Conservation (phyloP, 2,888 invertebrate genomes). For the Tuberolachnus salignus region DNA sequence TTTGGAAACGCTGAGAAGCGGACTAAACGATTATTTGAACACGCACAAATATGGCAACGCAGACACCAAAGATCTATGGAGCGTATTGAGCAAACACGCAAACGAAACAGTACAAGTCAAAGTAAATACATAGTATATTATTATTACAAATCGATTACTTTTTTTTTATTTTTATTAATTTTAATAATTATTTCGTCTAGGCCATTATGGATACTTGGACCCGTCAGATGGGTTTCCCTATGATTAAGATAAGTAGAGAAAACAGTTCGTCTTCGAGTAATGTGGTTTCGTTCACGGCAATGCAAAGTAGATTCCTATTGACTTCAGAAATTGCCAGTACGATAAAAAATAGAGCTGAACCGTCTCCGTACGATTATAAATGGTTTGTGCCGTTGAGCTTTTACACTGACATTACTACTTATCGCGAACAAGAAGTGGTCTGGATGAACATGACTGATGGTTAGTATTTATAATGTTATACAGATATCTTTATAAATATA, state of each 20-base stretch:
- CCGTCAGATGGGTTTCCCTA: constrained; percentile 80
- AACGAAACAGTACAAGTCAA: constrained; percentile 70
- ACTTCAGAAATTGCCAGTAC: constrained; percentile 65
- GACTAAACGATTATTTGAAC: constrained; percentile 73
- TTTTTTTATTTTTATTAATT: not conserved
- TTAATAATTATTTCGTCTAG: constrained; percentile 61
- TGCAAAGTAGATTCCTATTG: constrained; percentile 72
- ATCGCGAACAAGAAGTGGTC: constrained; percentile 65
- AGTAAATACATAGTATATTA: constrained; percentile 65
- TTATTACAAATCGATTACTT: not conserved
- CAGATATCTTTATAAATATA: no score
- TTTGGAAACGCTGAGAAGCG: constrained; percentile 69
- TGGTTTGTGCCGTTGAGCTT: constrained; percentile 84
- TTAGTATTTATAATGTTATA: constrained; percentile 62
- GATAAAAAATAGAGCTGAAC: constrained; percentile 64
- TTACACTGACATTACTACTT: constrained; percentile 66
- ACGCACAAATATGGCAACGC: constrained; percentile 75
- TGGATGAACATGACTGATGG: constrained; percentile 85
- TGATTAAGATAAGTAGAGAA: constrained; percentile 71
- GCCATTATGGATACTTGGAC: constrained; percentile 81
- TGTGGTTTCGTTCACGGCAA: constrained; percentile 65
- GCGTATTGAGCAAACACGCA: constrained; percentile 71
- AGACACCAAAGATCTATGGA: constrained; percentile 83
- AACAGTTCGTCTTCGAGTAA: constrained; percentile 64
- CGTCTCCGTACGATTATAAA: constrained; percentile 68